A percentile compares a stretch with the other conserved stretches of the same genome.
These are phyloP conservation scores for Drosophila pseudotakahashii DNA, from an alignment of 2,888 invertebrate species.

Conservation along the genomic window DNA sequence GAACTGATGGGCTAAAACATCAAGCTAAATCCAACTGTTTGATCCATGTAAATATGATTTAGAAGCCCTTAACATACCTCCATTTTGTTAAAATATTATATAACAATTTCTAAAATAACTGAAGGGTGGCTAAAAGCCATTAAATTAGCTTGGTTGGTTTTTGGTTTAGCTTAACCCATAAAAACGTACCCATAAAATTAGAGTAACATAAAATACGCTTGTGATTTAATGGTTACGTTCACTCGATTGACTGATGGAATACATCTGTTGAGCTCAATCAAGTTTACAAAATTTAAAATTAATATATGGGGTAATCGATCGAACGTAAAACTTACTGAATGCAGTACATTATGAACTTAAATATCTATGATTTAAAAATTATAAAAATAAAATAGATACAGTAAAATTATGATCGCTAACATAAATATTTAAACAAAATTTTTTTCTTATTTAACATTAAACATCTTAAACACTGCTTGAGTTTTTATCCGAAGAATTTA, in stretches of 20 bases:
- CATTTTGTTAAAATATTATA: conserved; percentile 3
- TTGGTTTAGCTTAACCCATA: background rate
- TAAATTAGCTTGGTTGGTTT: conserved; percentile 17
- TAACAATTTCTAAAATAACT: conserved; percentile 9
- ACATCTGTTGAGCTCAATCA: conserved; percentile 6
- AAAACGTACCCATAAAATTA: conserved; percentile 13
- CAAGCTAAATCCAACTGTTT: conserved; percentile 11
- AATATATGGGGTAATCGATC: background rate
- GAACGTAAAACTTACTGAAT: background rate
- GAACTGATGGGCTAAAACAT: conserved; percentile 13
- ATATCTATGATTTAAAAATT: background rate
- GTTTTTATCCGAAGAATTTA: background rate
- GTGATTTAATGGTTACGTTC: background rate
- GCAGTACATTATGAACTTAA: background rate
- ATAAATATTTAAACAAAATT: too few species aligned
- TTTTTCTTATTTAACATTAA: too few species aligned
- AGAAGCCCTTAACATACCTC: background rate
- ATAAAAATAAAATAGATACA: too few species aligned
- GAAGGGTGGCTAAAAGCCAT: conserved; percentile 5
- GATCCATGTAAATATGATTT: conserved; percentile 5
- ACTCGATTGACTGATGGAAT: background rate
- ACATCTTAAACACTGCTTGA: background rate
- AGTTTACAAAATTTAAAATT: background rate
- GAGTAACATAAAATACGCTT: conserved; percentile 2
- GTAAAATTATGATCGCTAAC: too few species aligned